phyloP scores from a whole-genome alignment of 2,888 invertebrate genomes.

The Choreutis nemorana region DNA sequence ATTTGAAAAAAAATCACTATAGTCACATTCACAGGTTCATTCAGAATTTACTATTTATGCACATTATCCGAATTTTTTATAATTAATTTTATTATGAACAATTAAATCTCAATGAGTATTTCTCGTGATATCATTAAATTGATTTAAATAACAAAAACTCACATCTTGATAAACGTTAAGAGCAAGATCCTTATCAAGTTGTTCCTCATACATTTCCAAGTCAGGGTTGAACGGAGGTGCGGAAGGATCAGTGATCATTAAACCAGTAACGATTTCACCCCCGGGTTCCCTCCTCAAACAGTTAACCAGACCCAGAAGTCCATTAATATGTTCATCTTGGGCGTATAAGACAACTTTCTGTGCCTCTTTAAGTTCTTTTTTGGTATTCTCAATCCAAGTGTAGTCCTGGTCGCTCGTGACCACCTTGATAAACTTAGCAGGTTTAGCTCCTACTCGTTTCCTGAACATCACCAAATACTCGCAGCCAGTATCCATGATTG shows the following conservation, averaged over 20 bases:
- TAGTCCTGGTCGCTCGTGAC: slow-evolving; percentile 38
- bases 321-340: slow-evolving; percentile 74
- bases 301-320: slow-evolving; percentile 88
- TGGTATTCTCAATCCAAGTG: slow-evolving; percentile 61
- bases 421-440: slow-evolving; percentile 54
- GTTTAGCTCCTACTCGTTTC: slow-evolving; percentile 48
- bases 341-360: slow-evolving; percentile 71
- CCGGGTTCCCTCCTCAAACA: slow-evolving; percentile 85
- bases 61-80: too few species aligned
- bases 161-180: slow-evolving; percentile 78
- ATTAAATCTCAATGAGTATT: too few species aligned
- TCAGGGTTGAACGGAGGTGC: slow-evolving; percentile 73
- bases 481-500: slow-evolving; percentile 47
- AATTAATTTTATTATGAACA: too few species aligned
- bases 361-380: slow-evolving; percentile 43
- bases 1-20: too few species aligned
- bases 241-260: slow-evolving; percentile 69
- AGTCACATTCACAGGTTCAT: too few species aligned
- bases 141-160: slow-evolving; percentile 23
- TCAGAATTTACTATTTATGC: too few species aligned
- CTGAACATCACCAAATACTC: slow-evolving; percentile 64
- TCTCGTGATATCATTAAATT: too few species aligned
- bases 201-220: slow-evolving; percentile 70
- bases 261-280: slow-evolving; percentile 68
- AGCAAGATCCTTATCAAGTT: slow-evolving; percentile 76